These are phyloP conservation scores for Campaea margaritaria DNA, from an alignment of 2,888 invertebrate species.

Conservation along the genomic window DNA sequence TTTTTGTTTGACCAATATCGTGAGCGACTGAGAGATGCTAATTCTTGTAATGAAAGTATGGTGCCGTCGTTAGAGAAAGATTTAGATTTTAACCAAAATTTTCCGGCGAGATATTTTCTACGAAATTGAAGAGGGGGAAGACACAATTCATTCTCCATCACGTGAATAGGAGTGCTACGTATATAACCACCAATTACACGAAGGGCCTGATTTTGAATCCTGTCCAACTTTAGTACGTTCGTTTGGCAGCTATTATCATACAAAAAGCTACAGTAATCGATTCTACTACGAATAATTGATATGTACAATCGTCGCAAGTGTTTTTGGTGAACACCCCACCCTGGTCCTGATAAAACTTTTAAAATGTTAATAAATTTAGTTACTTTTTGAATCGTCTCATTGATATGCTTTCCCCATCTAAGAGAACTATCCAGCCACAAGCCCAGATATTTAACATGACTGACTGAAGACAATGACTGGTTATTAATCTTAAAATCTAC, in stretches of 20 bases:
- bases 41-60: too few relatives aligned
- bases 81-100: constrained; percentile 32
- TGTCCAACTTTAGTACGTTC: constrained; percentile 36
- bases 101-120: constrained; percentile 28
- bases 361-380: too few relatives aligned
- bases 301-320: constrained; percentile 43
- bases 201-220: constrained; percentile 38
- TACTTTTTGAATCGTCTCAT: constrained; percentile 24
- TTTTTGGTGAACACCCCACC: constrained; percentile 46
- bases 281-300: constrained; percentile 39
- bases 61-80: not conserved
- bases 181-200: constrained; percentile 40
- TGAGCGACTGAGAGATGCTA: too few relatives aligned
- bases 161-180: constrained; percentile 37
- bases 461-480: constrained; percentile 9
- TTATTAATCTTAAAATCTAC: constrained; percentile 26
- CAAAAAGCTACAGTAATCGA: constrained; percentile 41
- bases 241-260: constrained; percentile 28
- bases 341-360: constrained; percentile 14
- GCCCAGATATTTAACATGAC: constrained; percentile 44
- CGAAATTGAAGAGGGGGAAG: constrained; percentile 27
- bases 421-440: constrained; percentile 44
- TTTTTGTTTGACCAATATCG: too few relatives aligned
- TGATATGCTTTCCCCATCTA: constrained; percentile 45
- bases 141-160: constrained; percentile 25